A percentile compares a stretch with the other conserved stretches of the same genome.
Evolutionary conservation across 2,888 invertebrate genomes (phyloP).

Genomic region (Anagyrus pseudococci): DNA sequence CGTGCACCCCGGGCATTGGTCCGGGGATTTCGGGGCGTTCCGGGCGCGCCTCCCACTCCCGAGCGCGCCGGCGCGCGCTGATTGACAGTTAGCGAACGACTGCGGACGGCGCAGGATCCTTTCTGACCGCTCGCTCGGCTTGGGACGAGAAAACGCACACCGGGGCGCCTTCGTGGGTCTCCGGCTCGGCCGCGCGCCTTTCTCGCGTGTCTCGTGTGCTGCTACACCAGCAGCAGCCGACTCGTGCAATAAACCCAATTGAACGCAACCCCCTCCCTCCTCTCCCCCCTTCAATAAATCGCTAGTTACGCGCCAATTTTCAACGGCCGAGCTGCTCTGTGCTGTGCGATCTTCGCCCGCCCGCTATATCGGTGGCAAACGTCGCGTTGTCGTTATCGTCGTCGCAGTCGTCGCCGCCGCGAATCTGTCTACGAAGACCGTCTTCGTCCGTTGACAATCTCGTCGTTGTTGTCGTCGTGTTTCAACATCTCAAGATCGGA

Average conservation of each 20-base stretch:
- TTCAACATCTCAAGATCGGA: too few species aligned
- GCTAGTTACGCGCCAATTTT: too few species aligned
- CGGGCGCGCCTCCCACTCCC: constrained; percentile 67
- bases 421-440: too few species aligned
- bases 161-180: neutral
- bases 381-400: constrained; percentile 33
- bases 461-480: too few species aligned
- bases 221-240: too few species aligned
- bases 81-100: constrained; percentile 74
- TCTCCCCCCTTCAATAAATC: too few species aligned
- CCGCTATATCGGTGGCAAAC: too few species aligned
- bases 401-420: constrained; percentile 21
- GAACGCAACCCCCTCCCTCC: too few species aligned
- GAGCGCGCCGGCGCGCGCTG: constrained; percentile 64
- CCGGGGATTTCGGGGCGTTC: constrained; percentile 52
- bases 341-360: too few species aligned
- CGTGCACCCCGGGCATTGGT: constrained; percentile 53
- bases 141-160: constrained; percentile 12
- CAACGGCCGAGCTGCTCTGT: too few species aligned
- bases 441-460: too few species aligned
- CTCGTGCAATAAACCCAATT: constrained; percentile 43
- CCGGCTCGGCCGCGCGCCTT: neutral
- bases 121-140: constrained; percentile 39
- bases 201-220: constrained; percentile 47
- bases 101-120: constrained; percentile 70